Conservation (phyloP, 2,113 vertebrate species). For the Hemiprocne comata region DNA sequence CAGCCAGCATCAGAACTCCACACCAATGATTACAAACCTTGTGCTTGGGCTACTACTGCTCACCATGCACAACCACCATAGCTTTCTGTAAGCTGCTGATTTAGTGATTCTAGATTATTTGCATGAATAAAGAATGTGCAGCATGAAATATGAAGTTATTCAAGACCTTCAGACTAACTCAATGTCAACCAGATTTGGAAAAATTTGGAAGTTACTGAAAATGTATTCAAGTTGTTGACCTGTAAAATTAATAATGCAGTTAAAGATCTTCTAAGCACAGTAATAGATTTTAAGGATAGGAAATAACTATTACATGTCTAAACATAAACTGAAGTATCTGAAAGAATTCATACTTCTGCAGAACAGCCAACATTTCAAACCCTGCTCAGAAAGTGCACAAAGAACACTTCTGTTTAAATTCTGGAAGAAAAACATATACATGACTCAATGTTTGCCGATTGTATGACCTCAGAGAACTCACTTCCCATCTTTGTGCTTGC, state of each 20-base stretch:
- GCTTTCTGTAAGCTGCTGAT: neutral
- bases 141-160: neutral
- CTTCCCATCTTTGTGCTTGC: neutral
- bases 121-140: neutral
- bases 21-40: neutral
- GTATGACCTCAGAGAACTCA: neutral
- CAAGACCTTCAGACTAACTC: neutral
- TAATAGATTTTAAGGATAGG: neutral
- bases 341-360: neutral
- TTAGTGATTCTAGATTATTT: neutral
- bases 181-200: neutral
- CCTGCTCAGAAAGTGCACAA: neutral
- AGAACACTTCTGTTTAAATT: neutral
- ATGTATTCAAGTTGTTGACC: neutral
- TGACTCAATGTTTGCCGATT: neutral
- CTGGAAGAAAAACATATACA: neutral
- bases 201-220: neutral
- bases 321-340: neutral
- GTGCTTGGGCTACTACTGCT: neutral
- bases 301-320: neutral
- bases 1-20: neutral
- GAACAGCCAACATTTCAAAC: neutral
- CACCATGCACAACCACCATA: fast-evolving
- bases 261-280: neutral
- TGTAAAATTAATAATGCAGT: neutral